These are phyloP conservation scores for Synanthedon myopaeformis DNA, from an alignment of 2,888 invertebrate genomes.

Conservation along the genomic window DNA sequence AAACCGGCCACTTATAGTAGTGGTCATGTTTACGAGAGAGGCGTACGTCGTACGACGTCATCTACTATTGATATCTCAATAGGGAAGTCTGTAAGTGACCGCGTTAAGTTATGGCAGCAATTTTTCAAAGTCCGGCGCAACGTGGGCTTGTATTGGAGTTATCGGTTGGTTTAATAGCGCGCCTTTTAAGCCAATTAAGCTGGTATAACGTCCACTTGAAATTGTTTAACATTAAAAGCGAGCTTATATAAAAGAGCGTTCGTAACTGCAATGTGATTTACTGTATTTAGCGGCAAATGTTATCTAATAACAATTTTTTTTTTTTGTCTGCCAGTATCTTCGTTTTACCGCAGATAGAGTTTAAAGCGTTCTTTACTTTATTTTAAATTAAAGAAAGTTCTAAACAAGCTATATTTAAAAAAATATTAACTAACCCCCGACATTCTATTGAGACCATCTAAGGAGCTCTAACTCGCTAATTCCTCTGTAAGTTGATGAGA, in stretches of 20 bases:
- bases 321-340: too few species aligned
- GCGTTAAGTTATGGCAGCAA: constrained; percentile 58
- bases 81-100: constrained; percentile 66
- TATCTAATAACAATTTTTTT: too few species aligned
- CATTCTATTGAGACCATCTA: too few species aligned
- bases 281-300: background rate
- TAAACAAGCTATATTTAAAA: too few species aligned
- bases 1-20: constrained; percentile 16
- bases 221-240: constrained; percentile 4
- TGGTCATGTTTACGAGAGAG: constrained; percentile 43
- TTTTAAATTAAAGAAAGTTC: too few species aligned
- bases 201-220: constrained; percentile 13
- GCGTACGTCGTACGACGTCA: constrained; percentile 46
- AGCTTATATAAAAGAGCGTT: background rate
- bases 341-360: too few species aligned
- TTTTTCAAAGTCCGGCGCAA: constrained; percentile 52
- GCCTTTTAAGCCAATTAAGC: constrained; percentile 57
- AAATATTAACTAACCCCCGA: too few species aligned
- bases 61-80: constrained; percentile 67
- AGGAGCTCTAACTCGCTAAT: too few species aligned
- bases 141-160: constrained; percentile 27
- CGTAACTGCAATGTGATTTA: background rate
- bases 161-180: constrained; percentile 48
- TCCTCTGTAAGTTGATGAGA: too few species aligned
- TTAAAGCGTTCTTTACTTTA: too few species aligned